Percentiles rank a stretch among this genome's conserved stretches.
Evolutionary conservation across 2,888 invertebrate species (phyloP).

Genomic region (Ennomos quercinarius): DNA sequence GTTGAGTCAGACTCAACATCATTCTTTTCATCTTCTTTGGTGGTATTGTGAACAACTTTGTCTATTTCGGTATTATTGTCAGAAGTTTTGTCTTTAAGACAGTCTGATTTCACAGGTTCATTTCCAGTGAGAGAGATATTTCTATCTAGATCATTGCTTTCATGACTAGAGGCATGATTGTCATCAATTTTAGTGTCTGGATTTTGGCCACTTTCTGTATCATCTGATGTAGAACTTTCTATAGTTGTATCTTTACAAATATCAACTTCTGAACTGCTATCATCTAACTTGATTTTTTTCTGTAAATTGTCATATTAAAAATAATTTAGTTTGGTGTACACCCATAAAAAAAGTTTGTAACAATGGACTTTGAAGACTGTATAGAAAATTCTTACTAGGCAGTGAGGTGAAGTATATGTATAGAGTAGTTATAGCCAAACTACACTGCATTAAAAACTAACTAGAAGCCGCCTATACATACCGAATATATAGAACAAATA

Average conservation of each 20-base stretch:
- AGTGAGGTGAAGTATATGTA: no score
- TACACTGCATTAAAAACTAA: no score
- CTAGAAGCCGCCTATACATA: no score
- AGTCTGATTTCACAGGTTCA: not conserved
- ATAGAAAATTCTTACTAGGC: no score
- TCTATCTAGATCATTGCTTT: not conserved
- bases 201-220: not conserved
- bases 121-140: constrained; percentile 1
- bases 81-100: not conserved
- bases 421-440: no score
- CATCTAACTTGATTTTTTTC: constrained; percentile 57
- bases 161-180: not conserved
- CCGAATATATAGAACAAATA: no score
- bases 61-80: not conserved
- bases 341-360: no score
- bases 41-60: not conserved
- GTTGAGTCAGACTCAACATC: not conserved
- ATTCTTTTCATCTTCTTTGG: constrained; percentile 12
- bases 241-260: constrained; percentile 5
- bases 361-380: no score
- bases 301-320: constrained; percentile 39
- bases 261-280: constrained; percentile 6
- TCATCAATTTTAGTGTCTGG: constrained; percentile 2
- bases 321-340: no score
- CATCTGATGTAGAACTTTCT: constrained; percentile 1